Evolutionary conservation across 2,888 invertebrate species (phyloP), one percentile per base, ranked within the genome.

Genomic region (Agonum fuliginosum): DNA sequence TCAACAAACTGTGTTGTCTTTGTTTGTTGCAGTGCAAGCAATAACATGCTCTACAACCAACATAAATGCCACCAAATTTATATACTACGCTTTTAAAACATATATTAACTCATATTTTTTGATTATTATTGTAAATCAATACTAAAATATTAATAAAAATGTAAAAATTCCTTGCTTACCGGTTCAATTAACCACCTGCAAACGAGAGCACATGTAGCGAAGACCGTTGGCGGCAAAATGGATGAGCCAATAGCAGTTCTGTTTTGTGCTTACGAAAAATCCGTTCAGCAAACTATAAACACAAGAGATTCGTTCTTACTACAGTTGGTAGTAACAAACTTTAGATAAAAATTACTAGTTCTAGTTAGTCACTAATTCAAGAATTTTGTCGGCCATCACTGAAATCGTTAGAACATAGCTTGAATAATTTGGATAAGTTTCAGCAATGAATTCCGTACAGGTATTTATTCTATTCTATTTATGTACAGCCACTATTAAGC

Each of bases 391-490:
- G 30, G 14, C 67, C 75, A 67, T 75, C 22, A 37, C 19, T n/a
- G 5, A 67, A 51, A 65, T 67, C 19, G 6, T 20, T 37, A 14
- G 14, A 14, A 41, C 34, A 70, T 77, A 43, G 10, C 19, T 51
- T 24, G 27, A 69, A 77, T 77, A 41, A 37, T 19, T 77, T 77
- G 77, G 77, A 69, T n/a, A 12, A 12, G 34, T 12, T 65, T 75
- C 75, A 77, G 14, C 34, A 54, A 70, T 77, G 77, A 77, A 77
- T 43, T 77, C 77, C 27, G 54, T 70, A 41, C 37, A 77, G 77
- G 77, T 77, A 77, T 77, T 70, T 69, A 41, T 41, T 70, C 20
- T 14, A 70, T 54, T 65, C 46, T 2, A 17, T 17, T 46, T 2
- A 46, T 62, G 34, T 20, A n/a, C 27, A 27, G 30, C n/a, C n/a